Conservation (phyloP, 2,888 invertebrate genomes). For the Dicycla oo region DNA sequence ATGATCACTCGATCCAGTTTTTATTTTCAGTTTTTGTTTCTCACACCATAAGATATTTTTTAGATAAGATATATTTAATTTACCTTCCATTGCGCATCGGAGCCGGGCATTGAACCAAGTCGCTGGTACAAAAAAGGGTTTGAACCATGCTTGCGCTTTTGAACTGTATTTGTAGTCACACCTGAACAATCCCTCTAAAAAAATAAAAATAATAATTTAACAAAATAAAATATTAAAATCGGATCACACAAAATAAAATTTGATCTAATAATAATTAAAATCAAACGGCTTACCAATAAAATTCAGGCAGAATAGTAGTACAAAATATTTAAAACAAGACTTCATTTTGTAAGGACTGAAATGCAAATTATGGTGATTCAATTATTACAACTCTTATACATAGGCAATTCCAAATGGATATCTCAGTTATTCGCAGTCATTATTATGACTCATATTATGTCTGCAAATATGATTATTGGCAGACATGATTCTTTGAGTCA, state of each 20-base stretch:
- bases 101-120: constrained; percentile 46
- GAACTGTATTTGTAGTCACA: constrained; percentile 50
- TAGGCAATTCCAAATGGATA: not conserved
- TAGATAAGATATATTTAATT: not conserved
- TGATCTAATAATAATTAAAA: not conserved
- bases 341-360: constrained; percentile 9
- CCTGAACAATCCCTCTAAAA: constrained; percentile 38
- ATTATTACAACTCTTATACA: not conserved
- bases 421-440: too few species aligned
- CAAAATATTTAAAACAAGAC: constrained; percentile 10
- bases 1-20: not conserved
- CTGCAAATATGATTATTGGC: not conserved
- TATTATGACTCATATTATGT: not conserved
- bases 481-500: not conserved
- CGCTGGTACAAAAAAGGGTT: constrained; percentile 35
- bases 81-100: constrained; percentile 46
- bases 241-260: too few species aligned
- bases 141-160: constrained; percentile 34
- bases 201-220: not conserved
- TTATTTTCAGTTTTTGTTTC: not conserved
- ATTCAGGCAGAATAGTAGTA: constrained; percentile 4
- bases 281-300: not conserved
- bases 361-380: not conserved
- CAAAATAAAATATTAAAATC: too few species aligned
- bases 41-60: not conserved